Evolutionary conservation across 2,888 invertebrate species (phyloP), one percentile per base, ranked within the genome.

Genomic region (Cepaea hortensis): DNA sequence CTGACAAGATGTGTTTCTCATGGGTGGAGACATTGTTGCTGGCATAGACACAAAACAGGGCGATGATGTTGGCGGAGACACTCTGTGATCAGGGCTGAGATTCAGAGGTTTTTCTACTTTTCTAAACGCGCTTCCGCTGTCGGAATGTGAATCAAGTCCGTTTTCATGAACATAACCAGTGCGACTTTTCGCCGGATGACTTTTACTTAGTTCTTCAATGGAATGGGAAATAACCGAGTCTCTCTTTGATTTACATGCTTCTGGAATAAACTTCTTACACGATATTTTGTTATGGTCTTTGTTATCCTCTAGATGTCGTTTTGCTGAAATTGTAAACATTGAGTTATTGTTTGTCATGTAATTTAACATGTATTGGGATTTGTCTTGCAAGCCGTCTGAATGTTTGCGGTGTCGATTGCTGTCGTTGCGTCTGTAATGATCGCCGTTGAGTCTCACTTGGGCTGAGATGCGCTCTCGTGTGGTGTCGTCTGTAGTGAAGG

Each of bases 41-140:
- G 86, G 61, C 62, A 83, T 62, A 23, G 81, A 72, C 5, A 82
- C 81, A 46, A 73, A 82, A 82, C 55, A 72, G 3, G 82, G 82
- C 11, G 82, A 73, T 11, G 82, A 73, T 15, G 82, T 55, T 61
- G 70, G 82, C 7, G 82, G 23, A 11, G 82, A 82, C 20, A 73
- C 62, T 62, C 61, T 50, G 9, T 73, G 72, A 5, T 82, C 70
- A 50, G 82, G 73, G 23, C 82, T 82, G 15, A 73, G 55, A 23
- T 65, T 87, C 50, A 79, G n/a, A 50, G 70, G 77, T 48, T 68
- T 91, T 85, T 92, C 92, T n/a, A 93, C 93, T 88, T 93, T 93
- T 84, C 91, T 89, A 86, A 93, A 93, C n/a, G 93, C 93, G 90
- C 93, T 93, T 48, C 87, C 87, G 11, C 88, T 87, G 23, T 88